A percentile compares a stretch with the other conserved stretches of the same genome.
Evolutionary conservation across 1,140 invertebrate genomes (phyloP).

Genomic region (Vanessa tameamea): DNA sequence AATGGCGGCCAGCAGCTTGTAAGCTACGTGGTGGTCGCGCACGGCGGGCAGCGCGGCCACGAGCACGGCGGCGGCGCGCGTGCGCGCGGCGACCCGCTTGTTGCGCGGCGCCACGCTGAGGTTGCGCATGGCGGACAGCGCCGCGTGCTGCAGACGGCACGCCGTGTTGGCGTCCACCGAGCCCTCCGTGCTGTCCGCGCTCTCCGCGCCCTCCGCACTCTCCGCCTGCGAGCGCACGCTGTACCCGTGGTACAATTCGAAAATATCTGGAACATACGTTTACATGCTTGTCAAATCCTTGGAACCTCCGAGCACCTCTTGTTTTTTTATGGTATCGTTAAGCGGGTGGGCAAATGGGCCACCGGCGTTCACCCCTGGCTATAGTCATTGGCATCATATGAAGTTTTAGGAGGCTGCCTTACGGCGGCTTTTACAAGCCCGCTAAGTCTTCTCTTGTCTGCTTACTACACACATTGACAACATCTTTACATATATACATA

Average conservation of each 20-base stretch:
- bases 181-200: conserved; percentile 85
- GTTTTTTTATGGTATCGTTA: no score
- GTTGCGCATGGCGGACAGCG: conserved; percentile 91
- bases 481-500: no score
- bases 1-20: conserved; percentile 92
- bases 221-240: conserved; percentile 39
- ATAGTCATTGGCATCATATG: no score
- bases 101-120: conserved; percentile 90
- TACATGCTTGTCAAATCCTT: no score
- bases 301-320: no score
- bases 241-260: conserved; percentile 55
- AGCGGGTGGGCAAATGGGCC: no score
- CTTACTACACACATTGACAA: no score
- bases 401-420: no score
- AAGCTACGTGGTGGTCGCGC: conserved; percentile 90
- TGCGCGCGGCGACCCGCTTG: conserved; percentile 86
- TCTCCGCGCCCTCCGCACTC: conserved; percentile 76
- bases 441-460: no score
- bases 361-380: no score
- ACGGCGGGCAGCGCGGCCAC: conserved; percentile 87
- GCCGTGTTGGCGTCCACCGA: conserved; percentile 43
- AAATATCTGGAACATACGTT: conserved; percentile 54
- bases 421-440: no score
- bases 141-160: conserved; percentile 87
- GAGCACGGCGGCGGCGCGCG: conserved; percentile 76